Percentiles rank a stretch among this genome's conserved stretches.
phyloP scores from a whole-genome alignment of 2,113 vertebrate species.

The Neotoma lepida region DNA sequence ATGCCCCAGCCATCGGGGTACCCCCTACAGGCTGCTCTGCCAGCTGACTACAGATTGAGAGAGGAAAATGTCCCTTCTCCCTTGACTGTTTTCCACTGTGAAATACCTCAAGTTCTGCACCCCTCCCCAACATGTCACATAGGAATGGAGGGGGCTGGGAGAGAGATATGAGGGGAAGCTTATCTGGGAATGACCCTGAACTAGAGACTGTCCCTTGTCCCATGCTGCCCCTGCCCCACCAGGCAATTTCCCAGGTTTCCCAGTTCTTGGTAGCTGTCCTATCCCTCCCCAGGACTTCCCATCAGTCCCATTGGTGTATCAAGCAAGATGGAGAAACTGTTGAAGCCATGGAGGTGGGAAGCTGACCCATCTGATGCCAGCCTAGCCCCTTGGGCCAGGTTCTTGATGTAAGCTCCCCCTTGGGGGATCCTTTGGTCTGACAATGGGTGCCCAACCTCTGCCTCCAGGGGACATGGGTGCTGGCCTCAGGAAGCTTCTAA shows the following conservation, averaged over 20 bases:
- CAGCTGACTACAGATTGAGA: background rate
- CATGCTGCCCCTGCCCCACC: background rate
- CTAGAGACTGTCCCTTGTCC: background rate
- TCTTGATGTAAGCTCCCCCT: background rate
- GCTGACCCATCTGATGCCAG: background rate
- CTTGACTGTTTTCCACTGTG: background rate
- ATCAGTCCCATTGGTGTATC: background rate
- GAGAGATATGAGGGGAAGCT: background rate
- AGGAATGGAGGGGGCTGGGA: background rate
- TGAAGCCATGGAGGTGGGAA: background rate
- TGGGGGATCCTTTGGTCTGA: background rate
- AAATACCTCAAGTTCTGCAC: background rate
- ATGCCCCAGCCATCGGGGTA: background rate
- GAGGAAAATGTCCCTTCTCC: background rate
- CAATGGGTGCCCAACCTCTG: background rate
- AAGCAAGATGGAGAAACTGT: background rate
- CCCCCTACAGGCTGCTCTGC: background rate
- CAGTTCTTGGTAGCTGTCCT: background rate
- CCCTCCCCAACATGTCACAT: background rate
- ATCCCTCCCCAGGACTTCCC: background rate
- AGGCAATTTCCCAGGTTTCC: background rate
- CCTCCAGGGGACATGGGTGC: background rate
- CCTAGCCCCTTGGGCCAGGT: background rate
- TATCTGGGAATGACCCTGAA: background rate
- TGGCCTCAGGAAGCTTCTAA: background rate